phyloP scores from a whole-genome alignment of 2,888 invertebrate species.

The Lepidochrysops patricia region DNA sequence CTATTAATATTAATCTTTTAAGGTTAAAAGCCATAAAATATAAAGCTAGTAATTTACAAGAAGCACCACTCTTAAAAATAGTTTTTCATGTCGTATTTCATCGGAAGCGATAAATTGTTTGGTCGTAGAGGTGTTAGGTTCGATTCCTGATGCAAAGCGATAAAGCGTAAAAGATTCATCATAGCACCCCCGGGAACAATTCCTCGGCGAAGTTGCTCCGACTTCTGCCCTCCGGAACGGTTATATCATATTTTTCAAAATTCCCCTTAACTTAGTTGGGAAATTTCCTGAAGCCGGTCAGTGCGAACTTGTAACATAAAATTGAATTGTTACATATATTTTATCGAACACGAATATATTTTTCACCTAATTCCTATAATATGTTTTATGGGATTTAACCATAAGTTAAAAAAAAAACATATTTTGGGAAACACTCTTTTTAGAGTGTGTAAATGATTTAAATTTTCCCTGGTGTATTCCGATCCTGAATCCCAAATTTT shows the following conservation, averaged over 20 bases:
- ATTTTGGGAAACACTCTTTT: too few species aligned
- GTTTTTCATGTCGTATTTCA: constrained; percentile 1
- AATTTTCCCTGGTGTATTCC: too few species aligned
- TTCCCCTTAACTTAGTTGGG: constrained; percentile 43
- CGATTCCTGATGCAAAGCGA: constrained; percentile 62
- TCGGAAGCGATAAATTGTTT: constrained; percentile 11
- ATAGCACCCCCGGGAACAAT: constrained; percentile 59
- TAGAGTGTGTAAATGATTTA: too few species aligned
- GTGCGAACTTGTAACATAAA: constrained; percentile 46
- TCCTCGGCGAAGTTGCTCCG: constrained; percentile 60
- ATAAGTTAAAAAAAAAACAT: too few species aligned
- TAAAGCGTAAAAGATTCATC: constrained; percentile 72
- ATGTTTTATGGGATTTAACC: too few species aligned
- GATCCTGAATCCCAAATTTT: too few species aligned
- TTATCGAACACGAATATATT: neutral
- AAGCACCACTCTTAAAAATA: neutral
- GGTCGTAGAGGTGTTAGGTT: constrained; percentile 44
- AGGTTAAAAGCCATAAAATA: too few species aligned
- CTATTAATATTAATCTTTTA: too few species aligned
- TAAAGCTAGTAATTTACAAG: neutral
- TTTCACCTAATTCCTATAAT: neutral
- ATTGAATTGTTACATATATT: constrained; percentile 34
- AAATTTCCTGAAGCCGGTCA: constrained; percentile 38
- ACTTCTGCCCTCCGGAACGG: constrained; percentile 44
- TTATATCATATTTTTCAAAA: constrained; percentile 71